Conservation (phyloP, 2,888 invertebrate species). For the Melolontha melolontha region DNA sequence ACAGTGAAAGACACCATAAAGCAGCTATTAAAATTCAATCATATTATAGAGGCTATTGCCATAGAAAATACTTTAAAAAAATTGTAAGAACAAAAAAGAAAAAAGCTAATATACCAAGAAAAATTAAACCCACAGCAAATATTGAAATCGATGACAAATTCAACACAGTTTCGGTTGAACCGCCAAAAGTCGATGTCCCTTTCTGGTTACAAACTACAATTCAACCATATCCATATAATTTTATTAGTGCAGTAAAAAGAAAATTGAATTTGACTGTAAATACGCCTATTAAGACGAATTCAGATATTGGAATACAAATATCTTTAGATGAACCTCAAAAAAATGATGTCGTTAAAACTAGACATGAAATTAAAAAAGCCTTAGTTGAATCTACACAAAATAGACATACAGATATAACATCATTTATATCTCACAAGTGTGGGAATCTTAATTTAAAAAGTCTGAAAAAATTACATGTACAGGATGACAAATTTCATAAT, state of each 20-base stretch:
- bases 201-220: conserved; percentile 63
- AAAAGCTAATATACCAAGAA: conserved; percentile 35
- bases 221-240: conserved; percentile 71
- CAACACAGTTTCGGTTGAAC: conserved; percentile 1
- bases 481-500: conserved; percentile 14
- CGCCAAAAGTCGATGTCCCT: conserved; percentile 47
- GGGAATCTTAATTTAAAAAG: conserved; percentile 56
- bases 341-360: conserved; percentile 3
- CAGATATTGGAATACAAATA: conserved; percentile 52
- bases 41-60: conserved; percentile 52
- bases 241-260: conserved; percentile 71
- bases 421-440: conserved; percentile 56
- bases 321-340: conserved; percentile 32
- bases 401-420: conserved; percentile 36
- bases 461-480: conserved; percentile 55
- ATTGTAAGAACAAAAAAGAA: conserved; percentile 27
- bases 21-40: conserved; percentile 55
- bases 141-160: not conserved
- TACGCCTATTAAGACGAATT: conserved; percentile 48
- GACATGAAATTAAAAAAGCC: conserved; percentile 39
- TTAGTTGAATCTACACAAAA: conserved; percentile 20
- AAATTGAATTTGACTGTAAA: conserved; percentile 65
- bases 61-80: conserved; percentile 46
- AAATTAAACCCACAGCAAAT: conserved; percentile 25
- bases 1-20: conserved; percentile 25